These are phyloP conservation scores for Drosophila austrosaltans DNA, from an alignment of 2,888 invertebrate genomes.

Conservation along the genomic window DNA sequence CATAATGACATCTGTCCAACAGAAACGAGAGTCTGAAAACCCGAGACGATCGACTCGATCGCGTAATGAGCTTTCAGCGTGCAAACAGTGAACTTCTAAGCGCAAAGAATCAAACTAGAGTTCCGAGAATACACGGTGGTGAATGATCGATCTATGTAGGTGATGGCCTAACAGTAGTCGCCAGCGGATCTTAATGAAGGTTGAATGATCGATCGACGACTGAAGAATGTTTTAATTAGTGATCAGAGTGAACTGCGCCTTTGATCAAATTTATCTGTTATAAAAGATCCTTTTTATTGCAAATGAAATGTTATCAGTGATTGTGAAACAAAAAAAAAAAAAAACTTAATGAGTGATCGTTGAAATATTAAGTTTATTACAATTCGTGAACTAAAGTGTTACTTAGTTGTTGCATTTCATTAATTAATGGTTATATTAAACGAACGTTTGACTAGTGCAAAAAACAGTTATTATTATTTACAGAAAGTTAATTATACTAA, in stretches of 20 bases:
- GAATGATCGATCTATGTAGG: neutral
- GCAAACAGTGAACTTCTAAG: slow-evolving; percentile 40
- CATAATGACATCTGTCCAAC: slow-evolving; percentile 57
- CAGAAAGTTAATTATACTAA: neutral
- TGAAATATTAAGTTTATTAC: neutral
- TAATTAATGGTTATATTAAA: neutral
- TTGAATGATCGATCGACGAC: slow-evolving; percentile 1
- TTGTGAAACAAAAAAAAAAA: too few relatives aligned
- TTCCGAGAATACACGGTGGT: neutral
- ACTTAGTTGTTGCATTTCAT: neutral
- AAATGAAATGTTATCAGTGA: too few relatives aligned
- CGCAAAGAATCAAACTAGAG: neutral
- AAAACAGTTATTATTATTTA: neutral
- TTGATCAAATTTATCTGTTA: too few relatives aligned
- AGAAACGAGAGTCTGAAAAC: slow-evolving; percentile 25
- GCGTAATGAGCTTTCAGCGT: slow-evolving; percentile 47
- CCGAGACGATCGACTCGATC: slow-evolving; percentile 15
- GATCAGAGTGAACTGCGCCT: too few relatives aligned
- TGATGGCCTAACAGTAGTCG: neutral
- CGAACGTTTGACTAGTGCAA: neutral
- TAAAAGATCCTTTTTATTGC: too few relatives aligned
- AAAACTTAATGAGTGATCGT: too few relatives aligned
- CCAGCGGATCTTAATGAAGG: neutral
- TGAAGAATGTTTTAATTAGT: neutral
- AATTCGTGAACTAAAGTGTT: neutral